phyloP scores from a whole-genome alignment of 1,140 invertebrate species.

The Pararge aegeria region DNA sequence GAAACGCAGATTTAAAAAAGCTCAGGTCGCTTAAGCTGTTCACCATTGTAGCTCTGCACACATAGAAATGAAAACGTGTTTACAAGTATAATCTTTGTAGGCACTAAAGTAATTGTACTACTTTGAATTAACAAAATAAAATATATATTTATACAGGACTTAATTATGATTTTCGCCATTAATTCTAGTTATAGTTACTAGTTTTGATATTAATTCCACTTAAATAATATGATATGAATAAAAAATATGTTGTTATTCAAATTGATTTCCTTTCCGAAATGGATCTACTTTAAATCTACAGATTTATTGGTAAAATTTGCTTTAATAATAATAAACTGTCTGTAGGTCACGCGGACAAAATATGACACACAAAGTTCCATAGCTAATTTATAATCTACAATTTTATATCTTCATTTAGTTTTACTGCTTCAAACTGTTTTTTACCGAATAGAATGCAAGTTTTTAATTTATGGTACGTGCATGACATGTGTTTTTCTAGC shows the following conservation, averaged over 20 bases:
- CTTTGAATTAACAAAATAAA: neutral
- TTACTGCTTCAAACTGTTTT: too few species aligned
- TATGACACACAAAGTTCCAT: neutral
- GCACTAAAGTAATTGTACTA: neutral
- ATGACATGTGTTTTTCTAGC: too few species aligned
- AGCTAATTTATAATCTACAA: too few species aligned
- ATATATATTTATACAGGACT: neutral
- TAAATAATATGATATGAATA: neutral
- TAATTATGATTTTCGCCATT: constrained; percentile 2
- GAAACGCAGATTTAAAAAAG: too few species aligned
- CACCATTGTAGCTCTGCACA: too few species aligned
- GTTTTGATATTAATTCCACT: neutral
- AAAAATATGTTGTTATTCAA: constrained; percentile 17
- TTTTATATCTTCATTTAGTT: too few species aligned
- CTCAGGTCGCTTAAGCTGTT: too few species aligned
- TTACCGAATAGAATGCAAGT: too few species aligned
- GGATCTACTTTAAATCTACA: constrained; percentile 11
- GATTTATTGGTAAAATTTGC: neutral
- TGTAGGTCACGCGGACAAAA: neutral
- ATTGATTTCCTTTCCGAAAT: constrained; percentile 25
- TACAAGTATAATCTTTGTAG: too few species aligned
- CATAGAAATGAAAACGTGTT: too few species aligned
- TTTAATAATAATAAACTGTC: neutral
- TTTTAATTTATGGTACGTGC: too few species aligned
- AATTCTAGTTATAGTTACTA: neutral